Evolutionary conservation across 2,797 vertebrate species (phyloP), one percentile per base, ranked within the genome.

Genomic region (Halcyon badia): DNA sequence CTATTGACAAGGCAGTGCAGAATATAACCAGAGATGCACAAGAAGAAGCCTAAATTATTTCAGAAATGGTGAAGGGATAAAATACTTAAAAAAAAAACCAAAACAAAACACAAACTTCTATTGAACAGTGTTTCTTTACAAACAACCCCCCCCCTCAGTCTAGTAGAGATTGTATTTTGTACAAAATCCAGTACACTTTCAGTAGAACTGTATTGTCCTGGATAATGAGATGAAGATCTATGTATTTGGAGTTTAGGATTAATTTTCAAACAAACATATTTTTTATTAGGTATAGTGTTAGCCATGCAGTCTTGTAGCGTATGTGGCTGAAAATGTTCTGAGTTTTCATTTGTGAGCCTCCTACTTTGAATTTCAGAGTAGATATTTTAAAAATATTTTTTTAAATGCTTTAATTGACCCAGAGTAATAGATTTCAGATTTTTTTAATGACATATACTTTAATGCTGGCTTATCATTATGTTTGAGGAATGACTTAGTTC

Each of bases 331-430:
- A 89, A 68, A 37, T 54, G 12, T 64, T 69, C 30, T 48, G 35
- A 58, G 64, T 73, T 82, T 91, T 72, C 5, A 48, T 37, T 73
- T 82, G 33, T 5, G 31, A 82, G 52, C 4, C 4, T 61, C 22
- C 8, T 44, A 62, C 10, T 51, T 35, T 16, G 20, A 88, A 71
- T 77, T 66, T 71, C 25, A 58, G 9, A 44, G n/a, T 33, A 44
- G 35, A 41, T 44, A 52, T 57, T 84, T 79, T 7, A 3, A 58
- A 49, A 41, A 26, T 17, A 17, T 28, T 25, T 12, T 21, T 62
- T 6, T 1, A 12, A 33, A 33, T 31, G 5, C 0, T n/a, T 57
- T 79, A 2, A 41, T 5, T 69, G 5, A 31, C 4, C 3, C 3
- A 26, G 16, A 75, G 2, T 15, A 65, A 37, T 48, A n/a, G 14